Base-by-base conservation (phyloP, 2,888 invertebrate species). In the Epinotia brunnichana region DNA sequence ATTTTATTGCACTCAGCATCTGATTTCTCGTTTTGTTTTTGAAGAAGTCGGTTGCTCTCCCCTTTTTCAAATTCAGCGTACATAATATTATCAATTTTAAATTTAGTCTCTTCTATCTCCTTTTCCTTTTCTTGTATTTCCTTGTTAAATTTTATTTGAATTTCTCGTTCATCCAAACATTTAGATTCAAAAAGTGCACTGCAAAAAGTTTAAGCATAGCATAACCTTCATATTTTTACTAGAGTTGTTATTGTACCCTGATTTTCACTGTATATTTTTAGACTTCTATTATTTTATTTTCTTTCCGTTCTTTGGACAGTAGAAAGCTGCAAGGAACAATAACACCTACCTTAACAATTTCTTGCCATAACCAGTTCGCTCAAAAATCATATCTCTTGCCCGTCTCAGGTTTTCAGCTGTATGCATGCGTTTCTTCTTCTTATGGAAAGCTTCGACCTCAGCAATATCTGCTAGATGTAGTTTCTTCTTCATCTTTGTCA, bases 181-280 rank as follows among this genome's bases (percentile, higher is more conserved):
- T 85, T 89, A 2, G 89, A 89, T 80, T 85, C 84, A 2, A 77
- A 69, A 13, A 89, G 76, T 10, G 89, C 88, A 74, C 90, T 90
- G 74, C 17, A 70, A 17, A 72, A 73, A 10, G 2, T 24, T 3
- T 54, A 13, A 4, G 44, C 1, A 3, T 44, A 4, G 44, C 1
- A 3, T 44, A 15, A n/a, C 44, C 44, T 2, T n/a, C n/a, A 48
- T 48, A 48, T 48, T 48, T 3, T 48, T 13, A 41, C 41, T 41
- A 13, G 41, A 41, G 41, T 11, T 3, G 3, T 7, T 41, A 41
- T 9, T 7, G 2, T 35, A 9, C 35, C 29, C 29, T 29, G 29
- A 7, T 29, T 5, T 29, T 29, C 7, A 29, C 29, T 29, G 7
- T 35, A 35, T 9, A 35, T 35, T 35, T 35, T 35, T 35, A 35